Conservation (phyloP, 2,113 vertebrate species). For the Antigone vipio region DNA sequence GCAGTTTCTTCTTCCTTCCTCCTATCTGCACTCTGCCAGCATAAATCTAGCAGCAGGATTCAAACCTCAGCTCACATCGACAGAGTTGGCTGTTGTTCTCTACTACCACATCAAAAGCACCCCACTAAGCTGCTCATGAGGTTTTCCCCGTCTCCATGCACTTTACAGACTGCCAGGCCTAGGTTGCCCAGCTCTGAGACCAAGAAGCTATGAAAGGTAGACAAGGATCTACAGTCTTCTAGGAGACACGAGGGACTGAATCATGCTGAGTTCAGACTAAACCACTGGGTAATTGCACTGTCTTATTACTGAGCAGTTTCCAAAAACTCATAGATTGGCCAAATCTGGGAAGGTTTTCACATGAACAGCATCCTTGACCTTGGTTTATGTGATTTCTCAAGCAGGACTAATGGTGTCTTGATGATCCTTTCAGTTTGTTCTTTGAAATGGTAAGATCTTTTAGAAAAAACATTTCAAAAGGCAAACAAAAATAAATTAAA, state of each 20-base stretch:
- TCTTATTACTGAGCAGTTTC: neutral
- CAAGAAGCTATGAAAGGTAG: neutral
- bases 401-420: neutral
- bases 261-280: slow-evolving; percentile 16
- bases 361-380: neutral
- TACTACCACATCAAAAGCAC: neutral
- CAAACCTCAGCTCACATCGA: neutral
- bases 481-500: rapidly evolving
- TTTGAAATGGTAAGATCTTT: neutral
- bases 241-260: neutral
- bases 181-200: neutral
- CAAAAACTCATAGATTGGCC: neutral
- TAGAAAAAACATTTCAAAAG: neutral
- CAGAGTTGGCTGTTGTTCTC: neutral
- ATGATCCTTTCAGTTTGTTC: neutral
- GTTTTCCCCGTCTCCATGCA: neutral
- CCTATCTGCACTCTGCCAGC: neutral
- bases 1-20: neutral
- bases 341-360: neutral
- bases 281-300: neutral
- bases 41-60: neutral
- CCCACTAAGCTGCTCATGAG: neutral
- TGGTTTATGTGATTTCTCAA: neutral
- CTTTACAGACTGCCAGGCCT: neutral
- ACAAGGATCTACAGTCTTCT: slow-evolving; percentile 27